Conservation (phyloP, 2,113 vertebrate genomes). For the Cyphomyrus discorhynchus region DNA sequence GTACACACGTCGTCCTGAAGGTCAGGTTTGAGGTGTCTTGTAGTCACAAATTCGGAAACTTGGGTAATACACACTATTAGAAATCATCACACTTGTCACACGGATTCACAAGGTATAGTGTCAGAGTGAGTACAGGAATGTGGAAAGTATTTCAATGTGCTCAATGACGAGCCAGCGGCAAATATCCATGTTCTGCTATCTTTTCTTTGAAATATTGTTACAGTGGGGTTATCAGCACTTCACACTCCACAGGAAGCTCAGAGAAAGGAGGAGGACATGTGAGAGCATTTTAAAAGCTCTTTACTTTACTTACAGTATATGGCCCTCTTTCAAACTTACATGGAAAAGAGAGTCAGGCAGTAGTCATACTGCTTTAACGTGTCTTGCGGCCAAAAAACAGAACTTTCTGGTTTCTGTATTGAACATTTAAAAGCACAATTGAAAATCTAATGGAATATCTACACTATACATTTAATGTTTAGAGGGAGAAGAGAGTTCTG, state of each 20-base stretch:
- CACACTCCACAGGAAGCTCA: neutral
- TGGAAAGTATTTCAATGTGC: neutral
- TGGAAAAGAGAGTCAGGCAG: neutral
- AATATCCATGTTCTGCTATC: neutral
- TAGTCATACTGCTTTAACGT: neutral
- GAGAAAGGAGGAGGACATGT: neutral
- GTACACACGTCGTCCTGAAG: neutral
- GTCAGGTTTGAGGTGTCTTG: neutral
- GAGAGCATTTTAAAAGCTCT: constrained; percentile 7
- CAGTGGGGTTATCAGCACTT: constrained; percentile 14
- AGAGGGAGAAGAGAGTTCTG: neutral
- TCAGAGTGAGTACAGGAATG: neutral
- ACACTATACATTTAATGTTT: neutral
- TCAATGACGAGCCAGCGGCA: neutral
- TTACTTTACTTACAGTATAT: constrained; percentile 3
- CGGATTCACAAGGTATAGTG: neutral
- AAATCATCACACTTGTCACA: neutral
- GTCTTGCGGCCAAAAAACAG: neutral
- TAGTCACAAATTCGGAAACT: neutral
- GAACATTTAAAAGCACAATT: neutral
- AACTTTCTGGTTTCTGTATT: neutral
- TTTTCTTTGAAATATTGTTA: constrained; percentile 14
- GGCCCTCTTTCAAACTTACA: neutral
- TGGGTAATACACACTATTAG: neutral
- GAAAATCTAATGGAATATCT: neutral